These are phyloP conservation scores for Drosophila pandora DNA, from an alignment of 1,140 invertebrate species.

Conservation along the genomic window DNA sequence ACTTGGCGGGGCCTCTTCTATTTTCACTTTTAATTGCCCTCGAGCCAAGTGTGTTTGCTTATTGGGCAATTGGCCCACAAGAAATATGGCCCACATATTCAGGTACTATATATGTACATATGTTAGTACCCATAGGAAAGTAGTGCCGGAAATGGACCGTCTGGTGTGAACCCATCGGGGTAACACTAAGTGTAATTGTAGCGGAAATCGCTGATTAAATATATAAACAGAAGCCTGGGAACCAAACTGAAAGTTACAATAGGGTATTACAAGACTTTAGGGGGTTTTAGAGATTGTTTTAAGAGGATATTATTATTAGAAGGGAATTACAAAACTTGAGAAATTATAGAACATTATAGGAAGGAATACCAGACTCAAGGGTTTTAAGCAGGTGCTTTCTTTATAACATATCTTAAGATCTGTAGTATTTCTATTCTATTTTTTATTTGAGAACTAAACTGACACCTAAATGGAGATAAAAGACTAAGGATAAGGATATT, in stretches of 20 bases:
- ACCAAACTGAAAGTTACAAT: not conserved
- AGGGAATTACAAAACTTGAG: no score
- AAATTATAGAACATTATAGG: no score
- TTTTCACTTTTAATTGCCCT: constrained; percentile 70
- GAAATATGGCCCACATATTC: constrained; percentile 16
- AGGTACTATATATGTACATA: no score
- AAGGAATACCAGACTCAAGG: no score
- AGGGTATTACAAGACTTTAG: constrained; percentile 4
- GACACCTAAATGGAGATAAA: no score
- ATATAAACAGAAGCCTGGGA: constrained; percentile 35
- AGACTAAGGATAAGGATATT: no score
- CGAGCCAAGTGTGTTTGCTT: constrained; percentile 43
- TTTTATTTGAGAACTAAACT: no score
- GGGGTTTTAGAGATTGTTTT: not conserved
- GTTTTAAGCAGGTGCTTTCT: no score
- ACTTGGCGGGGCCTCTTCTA: constrained; percentile 28
- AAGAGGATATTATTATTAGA: no score
- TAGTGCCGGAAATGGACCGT: constrained; percentile 48
- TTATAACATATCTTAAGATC: no score
- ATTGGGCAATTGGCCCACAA: constrained; percentile 47
- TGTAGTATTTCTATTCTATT: no score
- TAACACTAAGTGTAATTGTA: constrained; percentile 52
- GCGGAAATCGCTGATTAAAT: constrained; percentile 55
- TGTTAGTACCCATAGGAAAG: constrained; percentile 11
- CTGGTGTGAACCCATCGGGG: constrained; percentile 1